Conservation (phyloP, 2,888 invertebrate genomes). For the Apomyelois bistriatella region DNA sequence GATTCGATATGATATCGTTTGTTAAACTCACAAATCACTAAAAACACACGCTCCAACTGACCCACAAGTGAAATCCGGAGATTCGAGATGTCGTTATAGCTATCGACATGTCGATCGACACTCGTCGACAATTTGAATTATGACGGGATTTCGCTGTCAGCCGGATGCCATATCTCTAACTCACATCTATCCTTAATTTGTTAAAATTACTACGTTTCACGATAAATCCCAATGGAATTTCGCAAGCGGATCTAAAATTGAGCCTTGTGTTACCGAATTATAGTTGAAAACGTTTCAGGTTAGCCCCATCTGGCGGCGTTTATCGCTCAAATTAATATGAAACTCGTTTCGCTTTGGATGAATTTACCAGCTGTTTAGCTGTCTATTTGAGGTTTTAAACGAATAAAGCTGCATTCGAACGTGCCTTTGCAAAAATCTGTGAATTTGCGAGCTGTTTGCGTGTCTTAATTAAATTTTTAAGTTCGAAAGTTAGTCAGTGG, state of each 20-base stretch:
- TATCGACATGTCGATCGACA: constrained; percentile 39
- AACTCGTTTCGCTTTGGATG: constrained; percentile 44
- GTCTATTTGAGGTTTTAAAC: constrained; percentile 29
- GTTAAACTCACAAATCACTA: not conserved
- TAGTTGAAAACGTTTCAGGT: not conserved
- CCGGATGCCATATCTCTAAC: constrained; percentile 30
- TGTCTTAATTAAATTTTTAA: constrained; percentile 18
- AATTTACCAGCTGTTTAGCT: constrained; percentile 51
- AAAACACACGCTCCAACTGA: not conserved
- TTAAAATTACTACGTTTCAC: constrained; percentile 36
- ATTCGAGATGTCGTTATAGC: constrained; percentile 15
- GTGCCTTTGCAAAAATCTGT: not conserved
- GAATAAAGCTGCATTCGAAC: constrained; percentile 36
- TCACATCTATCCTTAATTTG: constrained; percentile 41
- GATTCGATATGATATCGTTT: not conserved
- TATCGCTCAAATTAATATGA: constrained; percentile 48
- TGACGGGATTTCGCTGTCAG: constrained; percentile 42
- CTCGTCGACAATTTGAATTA: constrained; percentile 41
- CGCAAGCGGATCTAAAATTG: not conserved
- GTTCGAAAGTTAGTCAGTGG: constrained; percentile 10
- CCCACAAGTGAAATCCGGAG: not conserved
- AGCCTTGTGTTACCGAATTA: not conserved
- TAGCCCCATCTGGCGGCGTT: constrained; percentile 24
- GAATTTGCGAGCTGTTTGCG: constrained; percentile 5
- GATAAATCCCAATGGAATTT: not conserved